Evolutionary conservation across 2,888 invertebrate species (phyloP).

Genomic region (Drosophila quinaria): DNA sequence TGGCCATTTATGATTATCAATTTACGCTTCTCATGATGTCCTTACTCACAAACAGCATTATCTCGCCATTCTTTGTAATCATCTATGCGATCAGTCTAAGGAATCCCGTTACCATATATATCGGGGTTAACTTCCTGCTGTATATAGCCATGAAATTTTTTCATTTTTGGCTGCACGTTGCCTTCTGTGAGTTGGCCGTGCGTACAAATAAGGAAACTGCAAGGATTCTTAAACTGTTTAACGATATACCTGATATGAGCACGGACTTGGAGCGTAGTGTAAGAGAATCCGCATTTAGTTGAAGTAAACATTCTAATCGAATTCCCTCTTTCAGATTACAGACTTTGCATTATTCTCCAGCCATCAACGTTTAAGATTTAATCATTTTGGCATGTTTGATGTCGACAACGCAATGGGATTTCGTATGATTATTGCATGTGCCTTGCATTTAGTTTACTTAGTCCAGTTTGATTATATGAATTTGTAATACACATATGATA

Average conservation of each 20-base stretch:
- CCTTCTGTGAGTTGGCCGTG: constrained; percentile 43
- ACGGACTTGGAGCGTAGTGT: constrained; percentile 34
- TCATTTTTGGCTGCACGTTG: constrained; percentile 58
- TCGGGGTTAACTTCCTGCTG: constrained; percentile 15
- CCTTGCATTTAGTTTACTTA: constrained; percentile 40
- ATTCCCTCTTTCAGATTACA: constrained; percentile 34
- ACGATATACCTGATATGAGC: constrained; percentile 4
- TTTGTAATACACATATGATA: neutral
- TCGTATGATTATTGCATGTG: constrained; percentile 23
- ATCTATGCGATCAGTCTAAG: constrained; percentile 38
- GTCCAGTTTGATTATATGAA: constrained; percentile 66
- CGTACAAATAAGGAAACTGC: constrained; percentile 35
- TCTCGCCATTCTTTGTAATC: constrained; percentile 36
- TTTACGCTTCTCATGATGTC: constrained; percentile 26
- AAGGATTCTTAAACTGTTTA: constrained; percentile 40
- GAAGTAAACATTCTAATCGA: neutral
- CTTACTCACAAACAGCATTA: constrained; percentile 44
- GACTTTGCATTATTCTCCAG: constrained; percentile 51
- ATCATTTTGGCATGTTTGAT: constrained; percentile 49
- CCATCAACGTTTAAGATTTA: constrained; percentile 37
- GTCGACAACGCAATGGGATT: constrained; percentile 60
- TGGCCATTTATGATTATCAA: constrained; percentile 35
- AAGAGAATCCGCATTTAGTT: neutral
- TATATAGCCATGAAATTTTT: constrained; percentile 31
- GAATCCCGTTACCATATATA: neutral